Conservation (phyloP, 2,113 vertebrate genomes). For the Pteruthius melanotis region DNA sequence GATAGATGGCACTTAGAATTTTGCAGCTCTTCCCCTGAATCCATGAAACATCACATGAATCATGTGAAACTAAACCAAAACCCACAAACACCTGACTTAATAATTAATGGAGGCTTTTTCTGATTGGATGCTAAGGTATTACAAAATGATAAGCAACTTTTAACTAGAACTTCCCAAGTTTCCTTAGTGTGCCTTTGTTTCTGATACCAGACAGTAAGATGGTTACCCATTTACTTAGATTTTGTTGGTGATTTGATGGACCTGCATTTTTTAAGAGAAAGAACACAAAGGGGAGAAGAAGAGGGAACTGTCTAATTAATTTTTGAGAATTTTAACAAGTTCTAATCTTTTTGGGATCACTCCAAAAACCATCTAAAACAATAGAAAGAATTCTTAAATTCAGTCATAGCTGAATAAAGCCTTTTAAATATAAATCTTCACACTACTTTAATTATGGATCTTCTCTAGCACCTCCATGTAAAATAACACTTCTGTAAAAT, state of each 20-base stretch:
- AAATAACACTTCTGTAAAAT: not conserved
- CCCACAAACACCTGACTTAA: fast-evolving
- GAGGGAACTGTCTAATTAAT: not conserved
- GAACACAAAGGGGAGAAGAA: not conserved
- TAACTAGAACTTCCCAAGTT: not conserved
- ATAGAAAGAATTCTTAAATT: not conserved
- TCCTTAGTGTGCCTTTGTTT: not conserved
- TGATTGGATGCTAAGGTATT: not conserved
- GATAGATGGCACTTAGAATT: not conserved
- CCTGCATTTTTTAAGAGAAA: not conserved
- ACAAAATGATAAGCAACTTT: not conserved
- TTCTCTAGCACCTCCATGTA: not conserved
- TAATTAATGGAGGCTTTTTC: not conserved
- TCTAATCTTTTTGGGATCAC: not conserved
- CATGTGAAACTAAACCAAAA: not conserved
- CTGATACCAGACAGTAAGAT: not conserved
- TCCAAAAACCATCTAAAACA: not conserved
- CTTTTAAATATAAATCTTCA: not conserved
- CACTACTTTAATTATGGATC: not conserved
- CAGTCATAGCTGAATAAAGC: not conserved
- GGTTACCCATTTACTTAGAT: not conserved
- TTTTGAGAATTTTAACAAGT: not conserved
- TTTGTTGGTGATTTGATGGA: not conserved
- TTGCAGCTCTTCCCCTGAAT: not conserved
- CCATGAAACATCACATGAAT: not conserved